phyloP scores from a whole-genome alignment of 2,113 vertebrate genomes.

The Hippocampus zosterae region DNA sequence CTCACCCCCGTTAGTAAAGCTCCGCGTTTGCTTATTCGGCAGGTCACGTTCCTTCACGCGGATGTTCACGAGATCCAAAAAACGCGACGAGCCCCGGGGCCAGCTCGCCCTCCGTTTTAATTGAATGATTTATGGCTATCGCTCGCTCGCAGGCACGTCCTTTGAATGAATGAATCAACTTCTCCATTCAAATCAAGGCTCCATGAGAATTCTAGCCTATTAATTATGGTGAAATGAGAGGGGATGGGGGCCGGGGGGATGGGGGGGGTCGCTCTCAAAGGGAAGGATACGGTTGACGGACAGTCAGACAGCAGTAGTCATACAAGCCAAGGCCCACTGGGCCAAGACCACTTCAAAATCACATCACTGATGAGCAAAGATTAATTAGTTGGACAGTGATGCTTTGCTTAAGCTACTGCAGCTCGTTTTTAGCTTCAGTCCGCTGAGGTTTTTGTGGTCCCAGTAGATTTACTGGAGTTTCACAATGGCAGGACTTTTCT shows the following conservation, averaged over 20 bases:
- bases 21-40: slow-evolving; percentile 28
- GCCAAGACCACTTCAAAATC: slow-evolving; percentile 43
- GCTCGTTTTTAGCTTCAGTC: neutral
- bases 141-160: slow-evolving; percentile 47
- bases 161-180: slow-evolving; percentile 41
- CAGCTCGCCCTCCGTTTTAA: slow-evolving; percentile 26
- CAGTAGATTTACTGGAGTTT: neutral
- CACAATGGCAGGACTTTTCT: too few relatives aligned
- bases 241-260: neutral
- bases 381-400: slow-evolving; percentile 13
- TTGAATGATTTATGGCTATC: slow-evolving; percentile 63
- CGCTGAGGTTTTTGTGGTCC: neutral
- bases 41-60: neutral
- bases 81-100: neutral
- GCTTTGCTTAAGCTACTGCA: neutral
- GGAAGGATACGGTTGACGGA: slow-evolving; percentile 29
- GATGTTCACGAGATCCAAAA: neutral
- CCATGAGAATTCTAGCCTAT: slow-evolving; percentile 42
- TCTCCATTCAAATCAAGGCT: slow-evolving; percentile 49
- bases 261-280: slow-evolving; percentile 13
- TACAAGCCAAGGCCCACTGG: slow-evolving; percentile 37
- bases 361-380: slow-evolving; percentile 38
- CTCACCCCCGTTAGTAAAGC: slow-evolving; percentile 22
- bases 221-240: slow-evolving; percentile 52
- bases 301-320: slow-evolving; percentile 31